A percentile compares a stretch with the other conserved stretches of the same genome.
Conservation (phyloP, 2,888 invertebrate genomes). For the Patella caerulea region DNA sequence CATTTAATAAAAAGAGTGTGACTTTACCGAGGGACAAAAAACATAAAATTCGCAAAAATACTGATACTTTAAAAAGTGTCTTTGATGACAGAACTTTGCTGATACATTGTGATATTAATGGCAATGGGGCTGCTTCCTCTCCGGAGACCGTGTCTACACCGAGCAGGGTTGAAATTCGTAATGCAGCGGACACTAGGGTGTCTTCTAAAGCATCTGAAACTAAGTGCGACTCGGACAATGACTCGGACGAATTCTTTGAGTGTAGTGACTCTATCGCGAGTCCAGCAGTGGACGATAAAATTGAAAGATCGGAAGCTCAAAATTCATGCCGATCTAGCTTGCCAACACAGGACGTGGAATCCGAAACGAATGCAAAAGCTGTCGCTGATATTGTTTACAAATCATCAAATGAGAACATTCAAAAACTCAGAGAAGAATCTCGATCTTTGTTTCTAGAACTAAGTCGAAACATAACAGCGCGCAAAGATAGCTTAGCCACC, state of each 20-base stretch:
- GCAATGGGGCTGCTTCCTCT: not conserved
- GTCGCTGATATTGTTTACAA: not conserved
- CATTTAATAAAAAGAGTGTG: conserved; percentile 18
- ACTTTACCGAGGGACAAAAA: conserved; percentile 21
- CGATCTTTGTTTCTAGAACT: conserved; percentile 41
- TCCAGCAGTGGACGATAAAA: not conserved
- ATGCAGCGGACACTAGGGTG: not conserved
- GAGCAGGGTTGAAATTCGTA: not conserved
- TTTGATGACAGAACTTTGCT: conserved; percentile 1
- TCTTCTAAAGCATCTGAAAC: not conserved
- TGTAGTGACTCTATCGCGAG: not conserved
- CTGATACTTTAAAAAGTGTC: not conserved
- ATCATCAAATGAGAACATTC: not conserved
- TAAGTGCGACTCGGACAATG: not conserved
- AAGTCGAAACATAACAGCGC: conserved; percentile 29
- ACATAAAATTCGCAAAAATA: conserved; percentile 1
- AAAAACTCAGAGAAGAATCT: conserved; percentile 30
- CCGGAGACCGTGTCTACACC: not conserved
- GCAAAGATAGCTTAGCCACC: not conserved
- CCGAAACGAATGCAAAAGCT: not conserved
- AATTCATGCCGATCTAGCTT: too few relatives aligned
- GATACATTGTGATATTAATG: conserved; percentile 7
- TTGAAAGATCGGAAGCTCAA: not conserved
- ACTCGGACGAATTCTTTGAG: not conserved
- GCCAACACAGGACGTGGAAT: not conserved